A percentile compares a stretch with the other conserved stretches of the same genome.
Evolutionary conservation across 2,797 vertebrate genomes (phyloP).

Genomic region (Valencia hispanica): DNA sequence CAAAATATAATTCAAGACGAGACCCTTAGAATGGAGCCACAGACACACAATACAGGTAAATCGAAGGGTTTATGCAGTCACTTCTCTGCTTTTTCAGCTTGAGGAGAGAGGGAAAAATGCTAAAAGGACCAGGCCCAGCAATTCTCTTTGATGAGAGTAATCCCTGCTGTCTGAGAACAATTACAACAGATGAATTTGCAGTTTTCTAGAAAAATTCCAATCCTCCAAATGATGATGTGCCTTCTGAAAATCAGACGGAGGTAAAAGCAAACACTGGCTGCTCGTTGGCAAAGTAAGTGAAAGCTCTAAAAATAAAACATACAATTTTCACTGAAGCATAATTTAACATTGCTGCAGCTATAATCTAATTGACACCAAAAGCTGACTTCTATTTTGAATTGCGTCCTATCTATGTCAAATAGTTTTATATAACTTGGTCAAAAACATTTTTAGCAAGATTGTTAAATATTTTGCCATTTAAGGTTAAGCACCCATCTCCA

Average conservation of each 20-base stretch:
- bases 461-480: neutral
- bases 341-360: neutral
- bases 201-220: neutral
- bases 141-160: conserved; percentile 10
- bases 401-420: neutral
- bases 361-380: neutral
- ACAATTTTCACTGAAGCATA: neutral
- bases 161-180: conserved; percentile 5
- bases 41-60: neutral
- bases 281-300: conserved; percentile 2
- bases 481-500: neutral
- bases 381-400: neutral
- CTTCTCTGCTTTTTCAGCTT: neutral
- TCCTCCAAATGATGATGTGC: neutral
- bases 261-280: conserved; percentile 6
- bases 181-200: neutral
- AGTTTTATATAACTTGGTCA: neutral
- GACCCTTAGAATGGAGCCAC: neutral
- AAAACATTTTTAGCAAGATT: neutral
- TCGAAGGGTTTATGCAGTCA: conserved; percentile 1
- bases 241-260: conserved; percentile 3
- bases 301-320: neutral
- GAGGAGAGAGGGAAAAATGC: neutral
- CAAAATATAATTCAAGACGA: neutral
- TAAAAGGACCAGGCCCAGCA: neutral